Conservation (phyloP, 2,113 vertebrate species). For the Grallaria varia region DNA sequence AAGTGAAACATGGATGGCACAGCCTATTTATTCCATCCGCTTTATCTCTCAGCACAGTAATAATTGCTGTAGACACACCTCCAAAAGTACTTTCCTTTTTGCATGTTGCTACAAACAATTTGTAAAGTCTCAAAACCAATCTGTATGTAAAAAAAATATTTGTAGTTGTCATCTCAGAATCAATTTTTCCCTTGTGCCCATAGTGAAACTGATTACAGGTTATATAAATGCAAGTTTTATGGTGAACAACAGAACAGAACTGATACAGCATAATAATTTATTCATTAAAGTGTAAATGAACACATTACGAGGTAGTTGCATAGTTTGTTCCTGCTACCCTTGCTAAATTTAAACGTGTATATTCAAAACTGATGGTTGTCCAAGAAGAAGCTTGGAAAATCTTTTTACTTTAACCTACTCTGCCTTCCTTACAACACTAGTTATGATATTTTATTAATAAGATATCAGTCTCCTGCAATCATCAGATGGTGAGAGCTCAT, state of each 20-base stretch:
- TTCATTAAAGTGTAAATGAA: conserved; percentile 75
- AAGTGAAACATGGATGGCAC: neutral
- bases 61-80: neutral
- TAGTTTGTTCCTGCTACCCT: neutral
- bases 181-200: conserved; percentile 46
- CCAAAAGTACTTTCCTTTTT: neutral
- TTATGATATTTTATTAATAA: neutral
- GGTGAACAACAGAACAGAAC: conserved; percentile 46
- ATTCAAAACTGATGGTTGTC: neutral
- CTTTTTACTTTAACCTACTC: neutral
- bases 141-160: neutral
- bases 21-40: neutral
- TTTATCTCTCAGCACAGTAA: neutral
- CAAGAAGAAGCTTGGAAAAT: neutral
- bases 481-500: neutral
- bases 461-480: neutral
- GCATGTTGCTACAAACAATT: conserved; percentile 43
- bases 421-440: neutral
- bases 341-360: neutral
- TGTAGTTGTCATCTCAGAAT: conserved; percentile 53
- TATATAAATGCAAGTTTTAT: conserved; percentile 71
- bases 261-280: conserved; percentile 67
- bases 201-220: conserved; percentile 59
- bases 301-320: conserved; percentile 33
- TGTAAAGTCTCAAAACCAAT: neutral